Conservation (phyloP, 1,140 invertebrate genomes). For the Drosophila ananassae region DNA sequence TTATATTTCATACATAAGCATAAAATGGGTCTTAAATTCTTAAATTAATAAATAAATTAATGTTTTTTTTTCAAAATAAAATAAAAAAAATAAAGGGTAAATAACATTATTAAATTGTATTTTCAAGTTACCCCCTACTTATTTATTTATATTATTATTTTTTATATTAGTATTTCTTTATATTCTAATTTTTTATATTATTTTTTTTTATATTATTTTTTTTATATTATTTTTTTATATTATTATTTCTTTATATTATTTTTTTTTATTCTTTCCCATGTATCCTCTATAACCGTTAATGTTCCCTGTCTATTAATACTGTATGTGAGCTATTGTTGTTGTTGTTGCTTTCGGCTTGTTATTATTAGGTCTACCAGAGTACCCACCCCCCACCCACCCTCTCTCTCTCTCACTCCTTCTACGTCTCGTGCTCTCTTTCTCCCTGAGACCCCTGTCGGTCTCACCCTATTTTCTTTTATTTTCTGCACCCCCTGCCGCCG, state of each 20-base stretch:
- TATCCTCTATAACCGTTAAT: slow-evolving; percentile 26
- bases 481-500: not conserved
- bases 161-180: no score
- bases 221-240: not conserved
- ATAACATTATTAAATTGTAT: no score
- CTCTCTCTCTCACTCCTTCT: not conserved
- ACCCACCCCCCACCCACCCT: slow-evolving; percentile 11
- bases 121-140: no score
- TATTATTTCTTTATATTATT: not conserved
- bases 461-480: not conserved
- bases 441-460: not conserved
- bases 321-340: slow-evolving; percentile 29
- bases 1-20: no score
- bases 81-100: no score
- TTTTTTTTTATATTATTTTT: not conserved
- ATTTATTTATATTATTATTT: no score
- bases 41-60: no score
- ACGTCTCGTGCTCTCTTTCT: no score
- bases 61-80: no score
- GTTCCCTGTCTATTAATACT: slow-evolving; percentile 70
- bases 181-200: not conserved
- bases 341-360: slow-evolving; percentile 38
- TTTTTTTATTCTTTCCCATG: not conserved
- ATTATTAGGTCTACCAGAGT: slow-evolving; percentile 37
- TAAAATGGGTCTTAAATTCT: no score